phyloP scores from a whole-genome alignment of 2,888 invertebrate species.

The Lasioglossum malachurum region DNA sequence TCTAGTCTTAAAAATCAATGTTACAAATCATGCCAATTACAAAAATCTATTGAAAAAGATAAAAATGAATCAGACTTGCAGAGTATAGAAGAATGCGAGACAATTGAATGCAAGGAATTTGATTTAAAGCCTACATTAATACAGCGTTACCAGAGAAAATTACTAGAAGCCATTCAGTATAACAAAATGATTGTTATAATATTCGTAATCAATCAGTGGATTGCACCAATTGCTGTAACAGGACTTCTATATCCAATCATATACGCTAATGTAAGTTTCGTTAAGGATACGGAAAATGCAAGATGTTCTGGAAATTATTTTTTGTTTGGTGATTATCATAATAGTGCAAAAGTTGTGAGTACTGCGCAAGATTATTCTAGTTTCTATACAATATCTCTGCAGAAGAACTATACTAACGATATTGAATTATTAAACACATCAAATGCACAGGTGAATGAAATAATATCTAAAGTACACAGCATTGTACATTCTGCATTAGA shows the following conservation, averaged over 20 bases:
- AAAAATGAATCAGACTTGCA: neutral
- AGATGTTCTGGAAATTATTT: slow-evolving; percentile 74
- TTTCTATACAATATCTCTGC: slow-evolving; percentile 22
- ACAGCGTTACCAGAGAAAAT: slow-evolving; percentile 10
- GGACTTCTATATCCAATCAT: slow-evolving; percentile 70
- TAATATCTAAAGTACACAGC: slow-evolving; percentile 74
- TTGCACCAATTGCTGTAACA: slow-evolving; percentile 76
- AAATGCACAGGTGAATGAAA: slow-evolving; percentile 59
- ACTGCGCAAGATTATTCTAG: slow-evolving; percentile 30
- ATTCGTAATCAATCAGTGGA: slow-evolving; percentile 77
- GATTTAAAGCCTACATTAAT: slow-evolving; percentile 17
- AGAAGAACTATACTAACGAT: slow-evolving; percentile 62
- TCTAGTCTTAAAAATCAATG: slow-evolving; percentile 58
- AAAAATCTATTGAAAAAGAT: slow-evolving; percentile 1
- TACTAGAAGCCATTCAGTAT: slow-evolving; percentile 24
- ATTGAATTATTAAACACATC: slow-evolving; percentile 51
- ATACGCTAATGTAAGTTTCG: slow-evolving; percentile 50
- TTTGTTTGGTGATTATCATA: slow-evolving; percentile 73
- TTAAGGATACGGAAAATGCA: slow-evolving; percentile 51
- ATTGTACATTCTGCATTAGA: slow-evolving; percentile 70
- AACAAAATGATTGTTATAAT: slow-evolving; percentile 53
- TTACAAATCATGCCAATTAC: slow-evolving; percentile 13
- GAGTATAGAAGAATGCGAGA: neutral
- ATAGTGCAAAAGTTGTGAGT: neutral
- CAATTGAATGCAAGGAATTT: neutral